A percentile compares a stretch with the other conserved stretches of the same genome.
Evolutionary conservation across 2,888 invertebrate species (phyloP).

Genomic region (Chrysolina americana): DNA sequence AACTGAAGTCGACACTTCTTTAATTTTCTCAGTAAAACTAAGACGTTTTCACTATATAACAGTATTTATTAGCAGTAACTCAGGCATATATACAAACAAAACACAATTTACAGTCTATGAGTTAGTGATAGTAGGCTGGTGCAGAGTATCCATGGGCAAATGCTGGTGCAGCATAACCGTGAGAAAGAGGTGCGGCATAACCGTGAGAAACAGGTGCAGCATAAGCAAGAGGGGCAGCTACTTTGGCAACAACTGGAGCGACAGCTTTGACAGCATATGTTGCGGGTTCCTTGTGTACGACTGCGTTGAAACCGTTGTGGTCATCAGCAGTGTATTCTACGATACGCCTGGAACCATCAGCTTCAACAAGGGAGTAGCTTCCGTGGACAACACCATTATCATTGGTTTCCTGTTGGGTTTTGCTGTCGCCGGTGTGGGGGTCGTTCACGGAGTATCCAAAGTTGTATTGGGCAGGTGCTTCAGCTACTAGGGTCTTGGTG

Average conservation of each 20-base stretch:
- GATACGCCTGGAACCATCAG: slow-evolving; percentile 71
- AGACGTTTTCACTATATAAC: not conserved
- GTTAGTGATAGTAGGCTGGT: slow-evolving; percentile 67
- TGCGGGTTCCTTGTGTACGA: slow-evolving; percentile 69
- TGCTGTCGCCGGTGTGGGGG: slow-evolving; percentile 71
- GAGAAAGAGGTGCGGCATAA: slow-evolving; percentile 35
- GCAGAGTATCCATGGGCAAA: not conserved
- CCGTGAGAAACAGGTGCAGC: slow-evolving; percentile 11
- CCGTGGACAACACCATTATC: slow-evolving; percentile 70
- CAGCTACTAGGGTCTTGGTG: slow-evolving; percentile 54
- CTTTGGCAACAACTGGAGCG: slow-evolving; percentile 44
- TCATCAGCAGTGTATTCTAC: slow-evolving; percentile 72
- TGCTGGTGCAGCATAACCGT: slow-evolving; percentile 24
- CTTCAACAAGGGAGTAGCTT: slow-evolving; percentile 72
- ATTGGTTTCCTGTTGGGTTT: slow-evolving; percentile 76
- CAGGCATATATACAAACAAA: not conserved
- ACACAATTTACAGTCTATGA: not conserved
- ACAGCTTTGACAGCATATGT: slow-evolving; percentile 54
- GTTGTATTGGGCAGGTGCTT: slow-evolving; percentile 57
- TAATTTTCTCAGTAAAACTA: too few species aligned
- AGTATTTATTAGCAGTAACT: not conserved
- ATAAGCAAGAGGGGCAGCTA: slow-evolving; percentile 46
- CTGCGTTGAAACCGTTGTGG: slow-evolving; percentile 72
- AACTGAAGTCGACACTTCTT: too few species aligned
- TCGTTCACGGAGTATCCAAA: slow-evolving; percentile 57